Evolutionary conservation across 2,888 invertebrate species (phyloP), one percentile per base, ranked within the genome.

Genomic region (Xestia sexstrigata): DNA sequence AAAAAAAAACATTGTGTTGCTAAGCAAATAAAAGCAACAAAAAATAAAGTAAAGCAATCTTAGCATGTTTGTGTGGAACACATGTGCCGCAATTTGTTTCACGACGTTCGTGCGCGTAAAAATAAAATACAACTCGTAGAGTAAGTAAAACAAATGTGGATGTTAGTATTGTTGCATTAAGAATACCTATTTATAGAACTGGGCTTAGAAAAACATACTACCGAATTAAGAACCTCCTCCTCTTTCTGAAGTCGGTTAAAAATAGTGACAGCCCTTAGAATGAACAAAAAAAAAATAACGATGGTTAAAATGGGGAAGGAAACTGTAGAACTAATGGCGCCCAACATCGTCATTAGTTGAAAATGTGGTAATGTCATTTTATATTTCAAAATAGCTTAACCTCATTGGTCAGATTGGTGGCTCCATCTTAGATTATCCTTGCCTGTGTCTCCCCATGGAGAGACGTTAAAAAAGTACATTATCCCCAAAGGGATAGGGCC

Each of bases 71-170:
- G 49, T 26, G 42, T 73, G 65, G 49, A 23, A 35, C 58, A 42
- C 79, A 78, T 71, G 47, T 78, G 71, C 23, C 8, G 58, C 47
- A 58, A 73, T 79, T 66, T 58, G 55, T 58, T 71, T 78, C 55
- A 20, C n/a, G 15, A 30, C 39, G n/a, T 55, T 55, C 13, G 4
- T 49, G 15, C 30, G 58, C 30, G 39, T n/a, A 45, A 76, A n/a
- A 26, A 65, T 26, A 65, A 65, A 42, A 76, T 42, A 49, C 42
- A 8, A 45, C 13, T 78, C 26, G 23, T n/a, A 49, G 60, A 26
- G n/a, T 76, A 30, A 52, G 52, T 74, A 20, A 49, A 77, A 76
- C 49, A 70, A 78, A 70, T 58, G 75, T 35, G 11, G 45, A 35
- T 2, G 2, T 74, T 39, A 35, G 39, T 23, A 23, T 39, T 66